phyloP scores from a whole-genome alignment of 2,888 invertebrate genomes.

The Hydroisotoma schaefferi region DNA sequence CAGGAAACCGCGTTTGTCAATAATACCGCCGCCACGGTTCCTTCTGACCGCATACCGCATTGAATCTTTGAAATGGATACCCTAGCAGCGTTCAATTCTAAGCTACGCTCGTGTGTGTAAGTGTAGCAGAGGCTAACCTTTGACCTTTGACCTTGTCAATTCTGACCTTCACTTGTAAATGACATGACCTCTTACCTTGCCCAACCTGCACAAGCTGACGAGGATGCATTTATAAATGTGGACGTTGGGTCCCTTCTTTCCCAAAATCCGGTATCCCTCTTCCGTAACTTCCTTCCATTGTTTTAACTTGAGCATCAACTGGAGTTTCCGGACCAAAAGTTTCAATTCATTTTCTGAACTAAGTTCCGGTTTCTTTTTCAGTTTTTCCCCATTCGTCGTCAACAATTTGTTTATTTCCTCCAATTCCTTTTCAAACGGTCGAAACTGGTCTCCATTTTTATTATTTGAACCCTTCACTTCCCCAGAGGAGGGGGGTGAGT shows the following conservation, averaged over 20 bases:
- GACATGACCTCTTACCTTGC: conserved; percentile 30
- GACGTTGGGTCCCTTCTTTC: conserved; percentile 38
- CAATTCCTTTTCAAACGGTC: conserved; percentile 25
- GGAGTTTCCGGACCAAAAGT: conserved; percentile 26
- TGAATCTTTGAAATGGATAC: no score
- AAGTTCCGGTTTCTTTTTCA: conserved; percentile 4
- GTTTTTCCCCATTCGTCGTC: conserved; percentile 9
- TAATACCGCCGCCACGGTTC: no score
- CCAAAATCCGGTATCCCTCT: conserved; percentile 41
- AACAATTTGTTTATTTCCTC: conserved; percentile 23
- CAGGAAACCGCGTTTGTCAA: no score
- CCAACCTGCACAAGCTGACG: conserved; percentile 37
- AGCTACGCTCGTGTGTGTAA: no score
- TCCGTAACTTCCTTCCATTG: conserved; percentile 36
- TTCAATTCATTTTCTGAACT: conserved; percentile 20
- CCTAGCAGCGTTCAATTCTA: no score
- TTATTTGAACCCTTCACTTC: no score
- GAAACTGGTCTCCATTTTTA: background rate
- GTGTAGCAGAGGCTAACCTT: no score
- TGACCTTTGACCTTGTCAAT: no score
- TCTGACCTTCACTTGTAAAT: no score
- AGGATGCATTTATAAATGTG: conserved; percentile 42
- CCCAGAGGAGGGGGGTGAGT: background rate
- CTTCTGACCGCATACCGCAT: no score
- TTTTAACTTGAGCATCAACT: conserved; percentile 36